A percentile compares a stretch with the other conserved stretches of the same genome.
Evolutionary conservation across 2,113 vertebrate genomes (phyloP).

Genomic region (Charina bottae): DNA sequence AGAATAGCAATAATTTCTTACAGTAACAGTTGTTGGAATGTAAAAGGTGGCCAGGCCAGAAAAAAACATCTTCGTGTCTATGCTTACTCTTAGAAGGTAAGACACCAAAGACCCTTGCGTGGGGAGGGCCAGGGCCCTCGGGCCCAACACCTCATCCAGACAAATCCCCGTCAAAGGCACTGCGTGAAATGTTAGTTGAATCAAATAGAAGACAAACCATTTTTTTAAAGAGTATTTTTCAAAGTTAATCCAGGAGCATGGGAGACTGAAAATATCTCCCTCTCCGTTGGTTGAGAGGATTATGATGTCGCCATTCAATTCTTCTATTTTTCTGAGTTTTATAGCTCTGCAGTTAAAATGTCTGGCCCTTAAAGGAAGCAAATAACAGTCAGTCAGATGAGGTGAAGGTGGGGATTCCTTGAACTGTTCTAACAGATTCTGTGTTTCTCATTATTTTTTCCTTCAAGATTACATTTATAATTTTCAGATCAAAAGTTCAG

Average conservation of each 20-base stretch:
- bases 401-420: background rate
- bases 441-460: background rate
- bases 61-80: background rate
- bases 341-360: background rate
- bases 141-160: background rate
- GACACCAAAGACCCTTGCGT: too few species aligned
- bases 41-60: background rate
- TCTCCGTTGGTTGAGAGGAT: background rate
- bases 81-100: background rate
- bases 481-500: background rate
- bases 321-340: background rate
- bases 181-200: background rate
- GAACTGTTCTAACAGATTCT: background rate
- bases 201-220: background rate
- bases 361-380: background rate
- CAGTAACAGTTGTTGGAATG: background rate
- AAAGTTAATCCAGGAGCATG: background rate
- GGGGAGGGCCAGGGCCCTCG: too few species aligned
- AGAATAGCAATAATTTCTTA: background rate
- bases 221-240: too few species aligned
- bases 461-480: background rate
- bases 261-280: background rate
- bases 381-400: background rate
- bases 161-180: background rate
- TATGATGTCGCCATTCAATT: background rate